These are phyloP conservation scores for Leptopilina boulardi DNA, from an alignment of 1,140 invertebrate species.

Conservation along the genomic window DNA sequence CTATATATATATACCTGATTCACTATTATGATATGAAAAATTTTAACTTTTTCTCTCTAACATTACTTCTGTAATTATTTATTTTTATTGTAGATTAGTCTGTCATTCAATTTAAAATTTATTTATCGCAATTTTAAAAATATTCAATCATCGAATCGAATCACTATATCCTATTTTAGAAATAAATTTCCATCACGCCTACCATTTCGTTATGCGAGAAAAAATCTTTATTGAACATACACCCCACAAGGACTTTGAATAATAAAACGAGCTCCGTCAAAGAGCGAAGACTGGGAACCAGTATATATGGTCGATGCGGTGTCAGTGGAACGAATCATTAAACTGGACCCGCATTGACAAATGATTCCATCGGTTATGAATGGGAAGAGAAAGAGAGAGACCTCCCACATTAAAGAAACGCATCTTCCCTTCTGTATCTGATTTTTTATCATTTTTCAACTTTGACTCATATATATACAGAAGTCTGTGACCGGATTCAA, in stretches of 20 bases:
- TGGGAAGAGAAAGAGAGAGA: constrained; percentile 54
- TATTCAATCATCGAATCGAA: no score
- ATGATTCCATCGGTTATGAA: constrained; percentile 65
- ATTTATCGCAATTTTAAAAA: no score
- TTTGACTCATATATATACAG: background rate
- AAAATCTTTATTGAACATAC: constrained; percentile 33
- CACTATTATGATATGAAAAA: no score
- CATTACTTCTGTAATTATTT: no score
- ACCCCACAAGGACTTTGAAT: constrained; percentile 48
- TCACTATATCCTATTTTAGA: no score
- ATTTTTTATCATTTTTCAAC: constrained; percentile 39
- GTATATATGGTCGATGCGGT: constrained; percentile 40
- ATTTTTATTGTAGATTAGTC: no score
- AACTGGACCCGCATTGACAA: constrained; percentile 72
- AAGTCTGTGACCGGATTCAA: no score
- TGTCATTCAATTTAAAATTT: no score
- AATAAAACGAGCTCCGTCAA: constrained; percentile 46
- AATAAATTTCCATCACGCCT: constrained; percentile 49
- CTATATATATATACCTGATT: background rate
- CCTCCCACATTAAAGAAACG: constrained; percentile 65
- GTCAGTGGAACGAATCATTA: constrained; percentile 69
- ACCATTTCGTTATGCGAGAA: constrained; percentile 43
- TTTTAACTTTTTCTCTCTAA: no score
- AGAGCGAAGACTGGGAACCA: constrained; percentile 45
- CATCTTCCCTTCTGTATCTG: constrained; percentile 20